Evolutionary conservation across 2,797 vertebrate genomes (phyloP).

Genomic region (Arrhamphus sclerolepis): DNA sequence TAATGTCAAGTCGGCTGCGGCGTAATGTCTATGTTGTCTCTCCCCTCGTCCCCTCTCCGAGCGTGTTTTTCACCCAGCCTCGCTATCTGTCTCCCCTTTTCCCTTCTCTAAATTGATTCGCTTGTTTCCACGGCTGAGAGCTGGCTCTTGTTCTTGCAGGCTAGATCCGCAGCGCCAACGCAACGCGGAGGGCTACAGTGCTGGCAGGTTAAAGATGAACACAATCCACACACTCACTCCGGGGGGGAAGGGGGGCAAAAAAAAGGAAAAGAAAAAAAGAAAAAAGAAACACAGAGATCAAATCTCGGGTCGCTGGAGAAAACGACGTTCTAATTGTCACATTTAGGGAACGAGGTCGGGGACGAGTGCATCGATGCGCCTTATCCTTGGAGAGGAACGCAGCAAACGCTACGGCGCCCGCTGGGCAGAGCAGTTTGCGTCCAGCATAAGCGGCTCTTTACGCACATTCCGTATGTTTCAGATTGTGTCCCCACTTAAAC

Average conservation of each 20-base stretch:
- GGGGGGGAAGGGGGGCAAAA: neutral
- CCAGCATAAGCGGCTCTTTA: slow-evolving; percentile 73
- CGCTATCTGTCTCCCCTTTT: slow-evolving; percentile 53
- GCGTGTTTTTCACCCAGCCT: slow-evolving; percentile 51
- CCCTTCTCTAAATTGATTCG: slow-evolving; percentile 67
- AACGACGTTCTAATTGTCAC: slow-evolving; percentile 57
- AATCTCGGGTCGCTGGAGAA: slow-evolving; percentile 49
- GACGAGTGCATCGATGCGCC: slow-evolving; percentile 69
- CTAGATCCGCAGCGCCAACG: slow-evolving; percentile 81
- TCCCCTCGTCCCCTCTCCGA: slow-evolving; percentile 44
- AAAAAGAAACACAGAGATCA: slow-evolving; percentile 12
- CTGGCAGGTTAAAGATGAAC: slow-evolving; percentile 67
- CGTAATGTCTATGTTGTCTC: slow-evolving; percentile 59
- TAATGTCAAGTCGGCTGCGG: slow-evolving; percentile 54
- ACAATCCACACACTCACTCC: slow-evolving; percentile 55
- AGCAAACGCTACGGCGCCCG: slow-evolving; percentile 79
- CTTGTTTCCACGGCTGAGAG: slow-evolving; percentile 73
- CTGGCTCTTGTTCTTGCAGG: slow-evolving; percentile 73
- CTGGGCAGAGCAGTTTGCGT: slow-evolving; percentile 77
- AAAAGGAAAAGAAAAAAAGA: neutral
- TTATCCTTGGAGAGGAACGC: slow-evolving; percentile 74
- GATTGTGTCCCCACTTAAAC: slow-evolving; percentile 68
- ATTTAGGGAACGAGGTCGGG: slow-evolving; percentile 53
- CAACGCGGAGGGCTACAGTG: slow-evolving; percentile 72
- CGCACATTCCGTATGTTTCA: slow-evolving; percentile 75